A percentile compares a stretch with the other conserved stretches of the same genome.
Conservation (phyloP, 1,140 invertebrate species). For the Microplitis mediator region DNA sequence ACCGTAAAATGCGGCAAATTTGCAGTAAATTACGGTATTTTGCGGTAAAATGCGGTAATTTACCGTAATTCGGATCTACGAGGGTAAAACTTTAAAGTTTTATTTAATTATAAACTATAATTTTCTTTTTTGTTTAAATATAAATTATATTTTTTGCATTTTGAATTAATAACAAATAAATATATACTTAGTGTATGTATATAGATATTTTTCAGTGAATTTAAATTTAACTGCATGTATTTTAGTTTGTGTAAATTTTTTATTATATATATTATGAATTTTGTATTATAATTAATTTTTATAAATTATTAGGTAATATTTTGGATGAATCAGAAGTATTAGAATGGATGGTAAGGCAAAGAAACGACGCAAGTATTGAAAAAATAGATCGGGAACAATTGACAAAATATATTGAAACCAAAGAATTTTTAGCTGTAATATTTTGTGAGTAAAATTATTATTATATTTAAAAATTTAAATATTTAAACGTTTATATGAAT, state of each 20-base stretch:
- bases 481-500: slow-evolving; percentile 1
- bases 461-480: background rate
- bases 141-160: background rate
- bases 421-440: slow-evolving; percentile 90
- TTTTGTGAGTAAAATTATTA: slow-evolving; percentile 79
- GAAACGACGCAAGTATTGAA: slow-evolving; percentile 91
- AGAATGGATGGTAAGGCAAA: slow-evolving; percentile 90
- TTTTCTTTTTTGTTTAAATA: too few relatives aligned
- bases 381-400: slow-evolving; percentile 86
- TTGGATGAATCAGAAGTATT: slow-evolving; percentile 84
- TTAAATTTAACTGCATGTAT: background rate
- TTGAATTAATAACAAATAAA: background rate
- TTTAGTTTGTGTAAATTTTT: background rate
- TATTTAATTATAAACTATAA: too few relatives aligned
- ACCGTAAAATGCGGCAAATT: too few relatives aligned
- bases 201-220: background rate
- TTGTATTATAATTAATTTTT: background rate
- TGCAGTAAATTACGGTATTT: too few relatives aligned
- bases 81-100: too few relatives aligned
- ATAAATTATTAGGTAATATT: slow-evolving; percentile 77
- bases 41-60: too few relatives aligned
- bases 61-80: too few relatives aligned
- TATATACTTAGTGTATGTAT: background rate
- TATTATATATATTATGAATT: background rate
- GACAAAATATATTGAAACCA: slow-evolving; percentile 85